Conservation (phyloP, 2,797 vertebrate genomes). For the Podarcis siculus region DNA sequence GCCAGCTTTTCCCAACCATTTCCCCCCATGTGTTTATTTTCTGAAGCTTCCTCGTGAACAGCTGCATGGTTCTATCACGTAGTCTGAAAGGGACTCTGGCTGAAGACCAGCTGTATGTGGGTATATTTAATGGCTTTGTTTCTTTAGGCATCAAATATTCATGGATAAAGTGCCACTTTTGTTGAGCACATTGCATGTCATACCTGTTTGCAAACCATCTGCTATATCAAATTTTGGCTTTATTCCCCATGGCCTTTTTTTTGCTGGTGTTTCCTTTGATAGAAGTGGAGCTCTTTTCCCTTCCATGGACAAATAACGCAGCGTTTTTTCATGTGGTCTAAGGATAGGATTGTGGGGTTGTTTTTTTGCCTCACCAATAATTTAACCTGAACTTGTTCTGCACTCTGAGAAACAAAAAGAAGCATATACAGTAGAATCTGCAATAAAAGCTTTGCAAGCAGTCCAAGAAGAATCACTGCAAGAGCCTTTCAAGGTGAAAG, state of each 20-base stretch:
- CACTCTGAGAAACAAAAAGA: slow-evolving; percentile 17
- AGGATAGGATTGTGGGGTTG: slow-evolving; percentile 4
- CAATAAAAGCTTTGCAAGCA: slow-evolving; percentile 2
- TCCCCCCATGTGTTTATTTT: background rate
- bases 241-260: slow-evolving; percentile 35
- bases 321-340: slow-evolving; percentile 16
- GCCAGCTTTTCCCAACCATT: background rate
- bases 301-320: slow-evolving; percentile 29
- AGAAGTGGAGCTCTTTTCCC: slow-evolving; percentile 39
- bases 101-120: background rate
- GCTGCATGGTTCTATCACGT: background rate
- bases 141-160: slow-evolving; percentile 52
- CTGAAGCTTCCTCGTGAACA: no score
- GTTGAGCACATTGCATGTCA: slow-evolving; percentile 30
- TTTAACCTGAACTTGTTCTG: background rate
- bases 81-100: background rate
- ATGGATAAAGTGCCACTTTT: slow-evolving; percentile 7
- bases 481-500: background rate
- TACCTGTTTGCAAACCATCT: slow-evolving; percentile 48
- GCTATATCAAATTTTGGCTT: slow-evolving; percentile 25
- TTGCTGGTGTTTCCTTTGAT: slow-evolving; percentile 2
- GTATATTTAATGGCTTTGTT: slow-evolving; percentile 9
- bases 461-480: background rate
- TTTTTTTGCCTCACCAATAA: background rate
- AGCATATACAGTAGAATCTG: background rate